These are phyloP conservation scores for Hydropotes inermis DNA, from an alignment of 2,113 vertebrate species.

Conservation along the genomic window DNA sequence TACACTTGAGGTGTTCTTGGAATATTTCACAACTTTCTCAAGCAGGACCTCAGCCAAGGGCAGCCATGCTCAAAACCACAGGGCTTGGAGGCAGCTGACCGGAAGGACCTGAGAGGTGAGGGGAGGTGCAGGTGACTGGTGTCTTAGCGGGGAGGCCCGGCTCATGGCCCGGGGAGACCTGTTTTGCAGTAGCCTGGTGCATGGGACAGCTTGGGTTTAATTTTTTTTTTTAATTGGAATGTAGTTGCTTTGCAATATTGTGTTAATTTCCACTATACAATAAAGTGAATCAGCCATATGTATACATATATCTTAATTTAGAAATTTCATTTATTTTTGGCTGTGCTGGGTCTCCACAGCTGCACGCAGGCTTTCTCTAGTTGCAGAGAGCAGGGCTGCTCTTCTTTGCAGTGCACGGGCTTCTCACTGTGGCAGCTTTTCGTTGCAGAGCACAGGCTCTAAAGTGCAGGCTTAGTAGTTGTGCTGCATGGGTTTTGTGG, in stretches of 20 bases:
- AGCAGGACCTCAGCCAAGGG: not conserved
- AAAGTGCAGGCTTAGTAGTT: not conserved
- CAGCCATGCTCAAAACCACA: not conserved
- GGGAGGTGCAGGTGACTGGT: no score
- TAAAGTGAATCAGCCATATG: not conserved
- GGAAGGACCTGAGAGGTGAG: not conserved
- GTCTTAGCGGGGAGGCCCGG: rapidly evolving
- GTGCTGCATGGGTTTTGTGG: not conserved
- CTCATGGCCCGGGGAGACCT: not conserved
- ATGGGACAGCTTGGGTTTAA: not conserved
- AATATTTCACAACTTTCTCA: not conserved
- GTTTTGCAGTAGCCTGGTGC: not conserved
- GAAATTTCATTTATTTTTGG: not conserved
- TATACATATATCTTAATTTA: not conserved
- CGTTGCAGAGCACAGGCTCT: not conserved
- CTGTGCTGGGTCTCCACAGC: not conserved
- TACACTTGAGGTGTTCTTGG: not conserved
- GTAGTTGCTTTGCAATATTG: not conserved
- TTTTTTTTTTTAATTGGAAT: not conserved
- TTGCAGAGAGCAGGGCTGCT: not conserved
- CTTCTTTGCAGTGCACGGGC: rapidly evolving
- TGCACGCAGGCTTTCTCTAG: not conserved
- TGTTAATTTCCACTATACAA: not conserved
- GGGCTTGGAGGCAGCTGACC: not conserved
- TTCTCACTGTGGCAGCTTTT: not conserved